phyloP scores from a whole-genome alignment of 2,113 vertebrate genomes.

The Rattus rattus region DNA sequence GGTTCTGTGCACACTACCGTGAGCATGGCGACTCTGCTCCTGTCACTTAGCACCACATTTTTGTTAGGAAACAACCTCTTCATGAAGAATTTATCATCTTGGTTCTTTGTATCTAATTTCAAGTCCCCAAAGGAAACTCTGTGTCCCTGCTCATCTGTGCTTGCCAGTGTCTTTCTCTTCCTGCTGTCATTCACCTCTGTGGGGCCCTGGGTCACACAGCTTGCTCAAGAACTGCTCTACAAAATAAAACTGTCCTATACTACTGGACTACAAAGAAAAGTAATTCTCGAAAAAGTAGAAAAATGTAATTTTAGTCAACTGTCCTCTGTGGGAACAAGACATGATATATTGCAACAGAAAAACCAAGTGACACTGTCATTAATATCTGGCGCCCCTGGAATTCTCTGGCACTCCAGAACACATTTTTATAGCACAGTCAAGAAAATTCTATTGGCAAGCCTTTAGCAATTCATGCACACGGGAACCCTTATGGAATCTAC shows the following conservation, averaged over 20 bases:
- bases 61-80: background rate
- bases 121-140: background rate
- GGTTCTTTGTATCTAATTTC: background rate
- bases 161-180: background rate
- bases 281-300: constrained; percentile 77
- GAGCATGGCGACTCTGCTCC: background rate
- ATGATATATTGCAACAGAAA: constrained; percentile 77
- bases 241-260: constrained; percentile 61
- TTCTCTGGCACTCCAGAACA: constrained; percentile 58
- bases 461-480: constrained; percentile 65
- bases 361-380: constrained; percentile 75
- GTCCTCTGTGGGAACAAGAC: constrained; percentile 79
- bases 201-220: constrained; percentile 17
- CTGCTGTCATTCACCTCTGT: background rate
- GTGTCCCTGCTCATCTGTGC: background rate
- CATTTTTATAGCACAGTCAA: constrained; percentile 69
- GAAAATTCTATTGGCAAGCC: constrained; percentile 77
- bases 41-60: background rate
- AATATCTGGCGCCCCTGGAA: constrained; percentile 75
- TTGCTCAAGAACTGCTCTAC: constrained; percentile 47
- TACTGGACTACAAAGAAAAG: constrained; percentile 71
- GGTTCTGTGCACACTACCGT: background rate
- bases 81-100: background rate
- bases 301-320: constrained; percentile 82
- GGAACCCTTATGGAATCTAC: constrained; percentile 60